Conservation (phyloP, 2,113 vertebrate genomes). For the Rhinolophus sinicus region DNA sequence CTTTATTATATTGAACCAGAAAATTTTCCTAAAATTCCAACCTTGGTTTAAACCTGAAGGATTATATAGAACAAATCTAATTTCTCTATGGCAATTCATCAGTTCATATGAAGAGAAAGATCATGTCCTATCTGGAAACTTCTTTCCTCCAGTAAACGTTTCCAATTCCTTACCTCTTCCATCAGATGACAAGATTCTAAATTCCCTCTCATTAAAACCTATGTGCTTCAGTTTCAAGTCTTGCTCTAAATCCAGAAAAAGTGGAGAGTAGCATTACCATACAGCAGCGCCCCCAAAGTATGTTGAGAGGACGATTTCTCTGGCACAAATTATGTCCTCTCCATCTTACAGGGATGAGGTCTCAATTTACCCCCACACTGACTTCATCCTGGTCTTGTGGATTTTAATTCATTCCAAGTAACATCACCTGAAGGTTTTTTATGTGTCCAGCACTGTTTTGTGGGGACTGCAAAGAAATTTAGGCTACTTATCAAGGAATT, state of each 20-base stretch:
- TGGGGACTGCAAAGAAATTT: neutral
- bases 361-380: neutral
- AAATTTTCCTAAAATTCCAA: neutral
- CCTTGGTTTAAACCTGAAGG: neutral
- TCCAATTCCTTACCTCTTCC: neutral
- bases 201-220: neutral
- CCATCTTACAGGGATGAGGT: neutral
- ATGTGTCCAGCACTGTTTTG: neutral
- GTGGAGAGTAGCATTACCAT: neutral
- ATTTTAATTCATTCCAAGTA: neutral
- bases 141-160: neutral
- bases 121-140: neutral
- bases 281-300: neutral
- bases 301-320: neutral
- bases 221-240: neutral
- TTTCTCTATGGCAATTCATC: neutral
- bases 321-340: neutral
- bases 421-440: neutral
- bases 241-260: neutral
- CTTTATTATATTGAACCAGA: neutral
- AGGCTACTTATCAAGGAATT: slow-evolving; percentile 14
- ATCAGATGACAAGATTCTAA: neutral
- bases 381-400: neutral
- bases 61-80: neutral
- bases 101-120: neutral